Percentiles rank a stretch among this genome's conserved stretches.
Evolutionary conservation across 2,113 vertebrate genomes (phyloP).

Genomic region (Microtus pennsylvanicus): DNA sequence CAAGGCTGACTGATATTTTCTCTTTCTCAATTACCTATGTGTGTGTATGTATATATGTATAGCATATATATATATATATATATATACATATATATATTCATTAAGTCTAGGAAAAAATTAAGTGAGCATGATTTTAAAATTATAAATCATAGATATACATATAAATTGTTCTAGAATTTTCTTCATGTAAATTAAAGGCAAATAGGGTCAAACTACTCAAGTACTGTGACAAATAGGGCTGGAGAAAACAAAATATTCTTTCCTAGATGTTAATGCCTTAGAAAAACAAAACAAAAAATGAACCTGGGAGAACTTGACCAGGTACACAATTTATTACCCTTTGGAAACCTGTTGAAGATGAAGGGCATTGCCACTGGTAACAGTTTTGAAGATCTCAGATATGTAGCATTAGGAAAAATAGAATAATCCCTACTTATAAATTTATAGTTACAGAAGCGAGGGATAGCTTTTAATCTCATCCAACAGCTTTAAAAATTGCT

Average conservation of each 20-base stretch:
- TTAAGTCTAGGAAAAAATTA: neutral
- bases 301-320: neutral
- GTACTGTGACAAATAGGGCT: neutral
- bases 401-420: conserved; percentile 10
- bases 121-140: neutral
- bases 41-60: too few species aligned
- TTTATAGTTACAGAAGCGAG: neutral
- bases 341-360: neutral
- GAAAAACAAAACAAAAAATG: neutral
- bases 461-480: neutral
- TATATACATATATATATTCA: neutral
- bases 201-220: neutral
- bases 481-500: neutral
- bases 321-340: neutral
- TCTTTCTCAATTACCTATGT: neutral
- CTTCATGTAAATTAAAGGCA: conserved; percentile 4
- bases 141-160: conserved; percentile 9
- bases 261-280: neutral
- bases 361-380: neutral
- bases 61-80: neutral
- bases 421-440: neutral
- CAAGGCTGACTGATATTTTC: too few species aligned
- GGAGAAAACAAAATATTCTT: neutral
- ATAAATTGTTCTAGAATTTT: neutral
- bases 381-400: neutral